Conservation (phyloP, 2,888 invertebrate genomes). For the Itoplectis maculator region DNA sequence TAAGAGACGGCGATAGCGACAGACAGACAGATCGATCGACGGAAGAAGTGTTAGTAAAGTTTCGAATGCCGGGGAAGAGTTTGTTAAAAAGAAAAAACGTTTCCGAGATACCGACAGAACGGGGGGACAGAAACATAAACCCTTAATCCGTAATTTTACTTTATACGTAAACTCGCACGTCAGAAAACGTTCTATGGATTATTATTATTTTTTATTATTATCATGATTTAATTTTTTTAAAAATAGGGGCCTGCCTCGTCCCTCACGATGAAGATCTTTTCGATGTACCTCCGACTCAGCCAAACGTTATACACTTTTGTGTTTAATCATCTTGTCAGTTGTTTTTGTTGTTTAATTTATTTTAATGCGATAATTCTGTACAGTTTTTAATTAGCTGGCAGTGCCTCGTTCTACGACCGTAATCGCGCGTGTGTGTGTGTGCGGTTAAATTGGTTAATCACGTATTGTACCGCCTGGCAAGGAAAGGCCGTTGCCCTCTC, state of each 20-base stretch:
- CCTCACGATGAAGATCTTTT: constrained; percentile 34
- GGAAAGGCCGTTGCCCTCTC: constrained; percentile 53
- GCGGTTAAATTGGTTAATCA: constrained; percentile 60
- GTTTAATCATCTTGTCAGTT: constrained; percentile 18
- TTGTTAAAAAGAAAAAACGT: too few species aligned
- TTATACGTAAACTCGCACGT: constrained; percentile 69
- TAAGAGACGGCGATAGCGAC: constrained; percentile 28
- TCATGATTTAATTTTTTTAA: background rate
- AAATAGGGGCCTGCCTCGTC: constrained; percentile 35
- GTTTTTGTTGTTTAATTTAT: constrained; percentile 24
- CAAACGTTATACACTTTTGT: constrained; percentile 32
- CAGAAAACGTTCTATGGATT: constrained; percentile 56
- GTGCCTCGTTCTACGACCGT: constrained; percentile 41
- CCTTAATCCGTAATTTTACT: constrained; percentile 57
- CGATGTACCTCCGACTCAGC: constrained; percentile 36
- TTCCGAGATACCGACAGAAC: constrained; percentile 34
- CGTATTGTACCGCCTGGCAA: constrained; percentile 17
- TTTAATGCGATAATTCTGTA: constrained; percentile 46
- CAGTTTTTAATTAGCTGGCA: constrained; percentile 59
- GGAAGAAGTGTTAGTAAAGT: constrained; percentile 18
- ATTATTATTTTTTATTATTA: constrained; percentile 7
- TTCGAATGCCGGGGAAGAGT: background rate
- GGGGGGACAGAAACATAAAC: constrained; percentile 47
- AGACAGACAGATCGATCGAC: constrained; percentile 12
- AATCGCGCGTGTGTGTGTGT: constrained; percentile 50